Evolutionary conservation across 2,797 vertebrate genomes (phyloP).

Genomic region (Ctenopoma multispine): DNA sequence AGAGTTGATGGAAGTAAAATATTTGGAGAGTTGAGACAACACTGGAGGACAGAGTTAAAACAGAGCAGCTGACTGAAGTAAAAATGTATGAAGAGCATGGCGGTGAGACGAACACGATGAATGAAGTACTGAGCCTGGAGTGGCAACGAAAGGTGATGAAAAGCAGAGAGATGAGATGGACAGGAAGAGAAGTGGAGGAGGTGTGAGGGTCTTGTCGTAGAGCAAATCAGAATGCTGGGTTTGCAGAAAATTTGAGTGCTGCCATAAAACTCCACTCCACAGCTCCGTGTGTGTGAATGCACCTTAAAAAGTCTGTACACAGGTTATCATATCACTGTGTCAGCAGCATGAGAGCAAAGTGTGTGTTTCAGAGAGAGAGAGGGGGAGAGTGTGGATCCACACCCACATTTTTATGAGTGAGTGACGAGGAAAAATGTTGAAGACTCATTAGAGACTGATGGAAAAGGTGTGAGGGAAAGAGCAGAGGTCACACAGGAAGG

Average conservation of each 20-base stretch:
- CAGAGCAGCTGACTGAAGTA: constrained; percentile 23
- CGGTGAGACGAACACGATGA: constrained; percentile 4
- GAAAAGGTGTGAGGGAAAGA: background rate
- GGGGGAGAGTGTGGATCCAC: background rate
- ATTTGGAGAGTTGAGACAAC: constrained; percentile 28
- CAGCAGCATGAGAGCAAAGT: constrained; percentile 50
- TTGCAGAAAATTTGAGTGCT: constrained; percentile 71
- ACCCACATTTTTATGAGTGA: background rate
- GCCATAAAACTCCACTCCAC: constrained; percentile 66
- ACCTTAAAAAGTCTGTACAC: constrained; percentile 43
- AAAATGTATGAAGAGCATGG: constrained; percentile 22
- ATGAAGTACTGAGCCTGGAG: constrained; percentile 18
- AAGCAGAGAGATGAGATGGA: constrained; percentile 42
- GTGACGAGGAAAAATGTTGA: background rate
- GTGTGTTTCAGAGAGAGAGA: constrained; percentile 18
- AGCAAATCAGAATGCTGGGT: constrained; percentile 51
- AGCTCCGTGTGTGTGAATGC: constrained; percentile 11
- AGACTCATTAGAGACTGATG: constrained; percentile 1
- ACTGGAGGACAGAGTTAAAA: background rate
- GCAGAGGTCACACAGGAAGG: too few relatives aligned
- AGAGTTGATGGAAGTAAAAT: constrained; percentile 44
- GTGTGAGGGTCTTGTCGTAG: constrained; percentile 3
- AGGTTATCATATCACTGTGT: constrained; percentile 71
- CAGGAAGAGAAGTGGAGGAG: constrained; percentile 6
- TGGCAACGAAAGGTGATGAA: constrained; percentile 46